These are phyloP conservation scores for Bombus waltoni DNA, from an alignment of 1,140 invertebrate species.

Conservation along the genomic window DNA sequence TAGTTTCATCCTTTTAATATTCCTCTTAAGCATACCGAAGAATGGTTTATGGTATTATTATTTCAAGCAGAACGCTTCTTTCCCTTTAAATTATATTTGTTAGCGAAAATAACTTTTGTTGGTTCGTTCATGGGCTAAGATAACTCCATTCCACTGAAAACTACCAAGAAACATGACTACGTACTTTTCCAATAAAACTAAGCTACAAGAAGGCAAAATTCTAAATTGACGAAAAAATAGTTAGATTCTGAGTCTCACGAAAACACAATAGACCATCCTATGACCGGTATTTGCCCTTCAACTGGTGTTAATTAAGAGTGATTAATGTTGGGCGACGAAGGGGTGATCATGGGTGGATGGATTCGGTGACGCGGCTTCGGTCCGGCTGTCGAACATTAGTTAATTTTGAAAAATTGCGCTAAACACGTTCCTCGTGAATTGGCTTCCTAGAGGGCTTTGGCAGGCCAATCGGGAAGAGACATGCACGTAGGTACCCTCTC, in stretches of 20 bases:
- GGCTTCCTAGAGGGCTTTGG: conserved; percentile 71
- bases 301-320: conserved; percentile 67
- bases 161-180: background rate
- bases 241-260: background rate
- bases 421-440: conserved; percentile 73
- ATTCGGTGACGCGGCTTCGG: conserved; percentile 22
- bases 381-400: conserved; percentile 76
- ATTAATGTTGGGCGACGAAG: conserved; percentile 60
- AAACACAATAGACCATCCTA: background rate
- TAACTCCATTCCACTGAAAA: too few species aligned
- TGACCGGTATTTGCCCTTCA: background rate
- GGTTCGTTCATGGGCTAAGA: too few species aligned
- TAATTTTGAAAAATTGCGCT: conserved; percentile 77
- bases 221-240: background rate
- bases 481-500: conserved; percentile 66
- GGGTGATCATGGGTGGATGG: background rate
- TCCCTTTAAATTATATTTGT: too few species aligned
- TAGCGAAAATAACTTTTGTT: too few species aligned
- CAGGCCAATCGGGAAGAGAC: conserved; percentile 75
- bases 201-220: background rate
- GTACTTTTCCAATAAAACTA: background rate
- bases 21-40: too few species aligned
- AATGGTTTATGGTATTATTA: too few species aligned
- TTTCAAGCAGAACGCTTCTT: too few species aligned
- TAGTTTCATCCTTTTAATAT: too few species aligned